A percentile compares a stretch with the other conserved stretches of the same genome.
Conservation (phyloP, 1,140 invertebrate species). For the Calephelis nemesis region DNA sequence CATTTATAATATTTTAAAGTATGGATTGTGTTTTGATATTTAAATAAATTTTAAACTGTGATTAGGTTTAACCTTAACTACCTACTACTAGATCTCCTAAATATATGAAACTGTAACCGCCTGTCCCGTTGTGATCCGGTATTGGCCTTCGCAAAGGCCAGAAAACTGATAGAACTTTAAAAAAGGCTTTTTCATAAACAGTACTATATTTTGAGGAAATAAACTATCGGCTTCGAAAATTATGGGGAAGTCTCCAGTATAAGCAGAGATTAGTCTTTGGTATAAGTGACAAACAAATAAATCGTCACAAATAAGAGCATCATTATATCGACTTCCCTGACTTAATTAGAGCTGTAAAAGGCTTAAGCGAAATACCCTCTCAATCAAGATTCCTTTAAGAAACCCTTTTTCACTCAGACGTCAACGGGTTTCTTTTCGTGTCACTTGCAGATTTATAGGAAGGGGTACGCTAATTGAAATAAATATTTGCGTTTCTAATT, state of each 20-base stretch:
- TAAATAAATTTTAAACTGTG: no score
- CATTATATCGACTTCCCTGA: conserved; percentile 35
- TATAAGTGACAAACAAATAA: background rate
- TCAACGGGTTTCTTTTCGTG: conserved; percentile 62
- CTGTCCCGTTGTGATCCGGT: no score
- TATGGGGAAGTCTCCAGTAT: background rate
- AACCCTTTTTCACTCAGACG: conserved; percentile 72
- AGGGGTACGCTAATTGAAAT: conserved; percentile 68
- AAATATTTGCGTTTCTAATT: conserved; percentile 74
- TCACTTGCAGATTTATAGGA: conserved; percentile 57
- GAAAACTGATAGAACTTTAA: no score
- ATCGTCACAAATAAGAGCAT: conserved; percentile 3
- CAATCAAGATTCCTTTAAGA: conserved; percentile 59
- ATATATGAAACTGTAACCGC: no score
- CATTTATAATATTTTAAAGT: no score
- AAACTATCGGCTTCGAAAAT: background rate
- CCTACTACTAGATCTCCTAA: no score
- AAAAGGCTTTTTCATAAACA: no score
- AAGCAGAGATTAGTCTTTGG: no score
- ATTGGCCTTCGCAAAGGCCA: no score
- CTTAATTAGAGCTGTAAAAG: conserved; percentile 69
- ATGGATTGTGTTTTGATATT: no score
- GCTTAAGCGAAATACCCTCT: conserved; percentile 53
- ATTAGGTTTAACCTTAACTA: no score
- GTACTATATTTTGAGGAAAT: no score